Evolutionary conservation across 2,113 vertebrate species (phyloP).

Genomic region (Puntigrus tetrazona): DNA sequence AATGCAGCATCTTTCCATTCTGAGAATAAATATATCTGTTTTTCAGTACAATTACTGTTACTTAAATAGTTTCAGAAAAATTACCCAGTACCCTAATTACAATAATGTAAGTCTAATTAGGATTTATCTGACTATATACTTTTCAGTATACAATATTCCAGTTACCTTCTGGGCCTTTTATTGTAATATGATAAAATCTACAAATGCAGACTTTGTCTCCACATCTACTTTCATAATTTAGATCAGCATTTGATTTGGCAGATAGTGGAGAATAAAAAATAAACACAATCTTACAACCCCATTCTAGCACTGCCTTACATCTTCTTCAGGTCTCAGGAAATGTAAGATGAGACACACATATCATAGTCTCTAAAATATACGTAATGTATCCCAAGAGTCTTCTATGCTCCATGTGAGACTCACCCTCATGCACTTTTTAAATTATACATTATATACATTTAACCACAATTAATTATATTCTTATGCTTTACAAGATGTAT

Average conservation of each 20-base stretch:
- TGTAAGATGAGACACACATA: neutral
- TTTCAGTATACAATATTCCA: neutral
- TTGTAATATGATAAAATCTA: neutral
- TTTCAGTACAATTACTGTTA: neutral
- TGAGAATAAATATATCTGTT: neutral
- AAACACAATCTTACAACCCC: neutral
- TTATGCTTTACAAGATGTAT: neutral
- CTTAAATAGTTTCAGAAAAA: neutral
- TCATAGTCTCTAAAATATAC: neutral
- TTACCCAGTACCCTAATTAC: neutral
- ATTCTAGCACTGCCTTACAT: neutral
- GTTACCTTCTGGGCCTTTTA: neutral
- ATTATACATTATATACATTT: neutral
- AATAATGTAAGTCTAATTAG: neutral
- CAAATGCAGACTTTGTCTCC: neutral
- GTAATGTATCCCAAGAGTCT: neutral
- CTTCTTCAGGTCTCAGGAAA: neutral
- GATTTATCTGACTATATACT: neutral
- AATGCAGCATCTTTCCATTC: no score
- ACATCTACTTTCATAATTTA: neutral
- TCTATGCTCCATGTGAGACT: neutral
- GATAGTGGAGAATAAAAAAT: neutral
- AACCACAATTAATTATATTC: neutral
- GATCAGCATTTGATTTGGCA: neutral
- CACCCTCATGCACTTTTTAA: neutral